phyloP scores from a whole-genome alignment of 2,888 invertebrate species.

The Subacronicta megacephala region DNA sequence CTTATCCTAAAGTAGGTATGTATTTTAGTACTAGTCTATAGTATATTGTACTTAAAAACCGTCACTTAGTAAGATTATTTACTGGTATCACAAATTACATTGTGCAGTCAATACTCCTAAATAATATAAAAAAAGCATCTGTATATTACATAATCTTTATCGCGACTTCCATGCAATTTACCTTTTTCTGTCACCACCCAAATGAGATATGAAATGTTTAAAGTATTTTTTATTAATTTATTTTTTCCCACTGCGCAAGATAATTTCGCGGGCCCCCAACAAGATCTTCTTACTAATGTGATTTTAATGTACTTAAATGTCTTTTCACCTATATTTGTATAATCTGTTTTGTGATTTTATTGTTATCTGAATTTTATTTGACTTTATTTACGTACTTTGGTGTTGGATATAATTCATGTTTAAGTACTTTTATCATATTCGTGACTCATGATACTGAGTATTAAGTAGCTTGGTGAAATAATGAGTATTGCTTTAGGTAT shows the following conservation, averaged over 20 bases:
- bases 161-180: slow-evolving; percentile 84
- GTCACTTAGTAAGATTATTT: no score
- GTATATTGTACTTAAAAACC: no score
- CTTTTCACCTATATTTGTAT: slow-evolving; percentile 79
- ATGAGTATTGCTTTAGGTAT: slow-evolving; percentile 21
- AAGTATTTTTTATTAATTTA: slow-evolving; percentile 82
- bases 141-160: slow-evolving; percentile 66
- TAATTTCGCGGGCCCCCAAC: slow-evolving; percentile 81
- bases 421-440: slow-evolving; percentile 46
- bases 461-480: slow-evolving; percentile 39
- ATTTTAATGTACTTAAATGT: slow-evolving; percentile 88
- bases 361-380: slow-evolving; percentile 58
- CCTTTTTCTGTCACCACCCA: slow-evolving; percentile 73
- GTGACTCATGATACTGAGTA: slow-evolving; percentile 39
- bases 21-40: no score
- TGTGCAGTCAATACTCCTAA: slow-evolving; percentile 21
- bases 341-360: slow-evolving; percentile 74
- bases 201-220: slow-evolving; percentile 78
- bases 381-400: slow-evolving; percentile 59
- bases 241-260: slow-evolving; percentile 79
- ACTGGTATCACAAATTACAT: not conserved
- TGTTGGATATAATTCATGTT: slow-evolving; percentile 48
- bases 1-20: no score
- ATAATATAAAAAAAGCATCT: slow-evolving; percentile 25
- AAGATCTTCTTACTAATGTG: slow-evolving; percentile 86